Percentiles rank a stretch among this genome's conserved stretches.
These are phyloP conservation scores for Omphaloscelis lunosa DNA, from an alignment of 2,888 invertebrate genomes.

Conservation along the genomic window DNA sequence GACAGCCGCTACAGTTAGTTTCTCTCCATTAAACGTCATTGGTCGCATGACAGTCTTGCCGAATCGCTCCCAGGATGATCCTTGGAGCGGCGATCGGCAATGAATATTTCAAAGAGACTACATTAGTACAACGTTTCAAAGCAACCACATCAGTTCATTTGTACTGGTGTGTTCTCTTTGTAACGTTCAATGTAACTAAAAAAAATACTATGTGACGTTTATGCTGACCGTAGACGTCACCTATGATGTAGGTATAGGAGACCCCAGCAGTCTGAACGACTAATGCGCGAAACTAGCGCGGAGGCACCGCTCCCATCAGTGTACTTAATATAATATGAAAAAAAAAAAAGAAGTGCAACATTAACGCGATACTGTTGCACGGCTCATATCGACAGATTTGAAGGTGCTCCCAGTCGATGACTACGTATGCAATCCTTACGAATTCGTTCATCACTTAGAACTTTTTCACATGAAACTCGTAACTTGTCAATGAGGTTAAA, in stretches of 20 bases:
- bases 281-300: background rate
- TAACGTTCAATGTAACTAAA: background rate
- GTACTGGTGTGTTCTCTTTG: too few species aligned
- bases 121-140: too few species aligned
- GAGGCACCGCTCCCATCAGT: background rate
- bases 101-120: too few species aligned
- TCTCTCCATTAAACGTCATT: background rate
- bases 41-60: too few species aligned
- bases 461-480: background rate
- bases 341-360: background rate
- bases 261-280: background rate
- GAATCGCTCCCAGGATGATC: background rate
- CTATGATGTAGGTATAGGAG: background rate
- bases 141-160: too few species aligned
- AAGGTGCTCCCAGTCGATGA: background rate
- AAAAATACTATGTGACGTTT: background rate
- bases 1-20: background rate
- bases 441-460: background rate
- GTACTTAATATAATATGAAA: background rate
- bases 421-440: background rate
- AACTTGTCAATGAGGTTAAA: too few species aligned
- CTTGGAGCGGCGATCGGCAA: background rate
- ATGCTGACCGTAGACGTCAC: background rate
- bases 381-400: background rate
- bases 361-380: background rate